Base-by-base conservation (phyloP, 2,113 vertebrate species). In the Cricetomys ansorgei region DNA sequence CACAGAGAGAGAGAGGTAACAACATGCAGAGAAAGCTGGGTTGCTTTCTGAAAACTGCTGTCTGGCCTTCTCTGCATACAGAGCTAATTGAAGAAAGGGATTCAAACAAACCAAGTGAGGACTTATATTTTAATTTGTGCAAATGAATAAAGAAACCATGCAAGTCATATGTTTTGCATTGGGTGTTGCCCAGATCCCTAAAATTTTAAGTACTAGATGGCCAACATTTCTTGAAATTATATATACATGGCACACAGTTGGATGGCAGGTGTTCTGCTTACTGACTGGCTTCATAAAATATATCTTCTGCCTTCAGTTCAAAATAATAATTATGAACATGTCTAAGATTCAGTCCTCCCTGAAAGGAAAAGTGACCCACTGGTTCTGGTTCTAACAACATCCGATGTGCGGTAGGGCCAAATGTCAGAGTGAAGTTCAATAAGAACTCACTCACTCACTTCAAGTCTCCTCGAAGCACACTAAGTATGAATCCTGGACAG, bases 81-180 rank as follows among this genome's bases (percentile, higher is more conserved):
- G 91, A 97, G 91, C 17, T 55, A 97, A 96, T 5, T 97, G 93
- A 98, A 97, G 88, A 97, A 95, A 97, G 29, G 50, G 59, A 17
- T 97, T 97, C 93, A 97, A 98, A 97, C 55, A 97, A 94, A 97
- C 27, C 64, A 97, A 97, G 55, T 37, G 92, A 94, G 37, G 67
- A 67, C 89, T 87, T 85, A 62, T 31, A 98, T 97, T 98, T 97
- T 98, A 97, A 97, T 98, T 98, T 98, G 97, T 96, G 91, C 96
- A 98, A 98, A 98, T 98, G 96, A 87, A 96, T 97, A 98, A 95
- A 96, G 97, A 98, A 97, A 97, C 97, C 95, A 0, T 98, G 97
- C 98, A 98, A 98, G 98, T 98, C 96, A 98, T 98, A 94, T 94
- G 97, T 98, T 98, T 98, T 98, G 97, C 96, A 85, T 80, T 98